Evolutionary conservation across 2,888 invertebrate genomes (phyloP), one percentile per base, ranked within the genome.

Genomic region (Brenthis hecate): DNA sequence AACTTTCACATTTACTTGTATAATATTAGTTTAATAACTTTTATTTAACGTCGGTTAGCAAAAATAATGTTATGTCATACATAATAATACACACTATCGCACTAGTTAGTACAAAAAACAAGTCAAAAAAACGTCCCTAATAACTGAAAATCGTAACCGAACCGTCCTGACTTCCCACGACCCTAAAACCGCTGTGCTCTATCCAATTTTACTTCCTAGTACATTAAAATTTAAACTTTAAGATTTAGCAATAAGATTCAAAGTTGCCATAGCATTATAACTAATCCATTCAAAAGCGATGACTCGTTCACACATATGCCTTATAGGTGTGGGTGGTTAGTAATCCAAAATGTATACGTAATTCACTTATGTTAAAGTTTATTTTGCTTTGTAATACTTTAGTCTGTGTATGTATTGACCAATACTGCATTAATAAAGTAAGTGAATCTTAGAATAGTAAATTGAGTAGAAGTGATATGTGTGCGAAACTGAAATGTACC

Each of bases 181-280:
- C 91, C 92, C 89, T 84, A 83, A 80, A 86, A 83, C 82, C 81
- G 85, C 88, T 82, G 89, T 89, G 91, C 88, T 84, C 85, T 89
- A 91, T 88, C 88, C 88, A 88, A 88, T 85, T 64, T 82, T 85
- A 91, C 91, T 91, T 91, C 91, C 91, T 91, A 84, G 85, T 90
- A 71, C 82, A 81, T 55, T 66, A 76, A 56, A 85, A 81, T 77
- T 75, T 57, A 58, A 73, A 81, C 82, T 79, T 72, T 86, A 85
- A 36, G 1, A 3, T 32, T 56, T 11, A 13, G 3, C 0, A n/a
- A 74, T 79, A 87, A 72, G 81, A 77, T 72, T 73, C 72, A 81
- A 76, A 83, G 78, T 81, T 63, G 70, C 60, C 63, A 55, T 61
- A 81, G 82, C 85, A 80, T 56, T 76, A 72, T 1, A 4, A 67